Evolutionary conservation across 2,888 invertebrate genomes (phyloP).

Genomic region (Spisula solida): DNA sequence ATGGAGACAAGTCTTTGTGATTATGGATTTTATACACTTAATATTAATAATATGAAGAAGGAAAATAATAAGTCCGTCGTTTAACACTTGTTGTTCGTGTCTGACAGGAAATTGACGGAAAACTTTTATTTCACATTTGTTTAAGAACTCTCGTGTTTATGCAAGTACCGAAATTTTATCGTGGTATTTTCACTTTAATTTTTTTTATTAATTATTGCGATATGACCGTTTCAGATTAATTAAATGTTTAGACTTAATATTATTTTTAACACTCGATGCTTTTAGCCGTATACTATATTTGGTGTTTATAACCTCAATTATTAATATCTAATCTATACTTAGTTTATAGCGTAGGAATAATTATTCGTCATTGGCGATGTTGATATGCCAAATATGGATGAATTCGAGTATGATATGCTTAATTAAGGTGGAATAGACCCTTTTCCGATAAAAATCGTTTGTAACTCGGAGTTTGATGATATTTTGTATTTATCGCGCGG

Average conservation of each 20-base stretch:
- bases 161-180: not conserved
- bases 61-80: not conserved
- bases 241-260: not conserved
- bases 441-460: too few species aligned
- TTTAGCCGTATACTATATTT: not conserved
- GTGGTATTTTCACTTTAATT: not conserved
- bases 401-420: too few species aligned
- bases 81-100: not conserved
- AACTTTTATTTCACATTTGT: not conserved
- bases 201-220: not conserved
- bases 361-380: too few species aligned
- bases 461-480: too few species aligned
- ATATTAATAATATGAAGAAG: not conserved
- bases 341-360: too few species aligned
- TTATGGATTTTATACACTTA: not conserved
- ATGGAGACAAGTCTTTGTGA: constrained; percentile 1
- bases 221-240: not conserved
- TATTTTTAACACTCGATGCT: not conserved
- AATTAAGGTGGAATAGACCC: too few species aligned
- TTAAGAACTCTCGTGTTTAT: not conserved
- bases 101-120: not conserved
- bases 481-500: too few species aligned
- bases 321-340: too few species aligned
- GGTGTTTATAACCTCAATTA: too few species aligned
- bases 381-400: too few species aligned